phyloP scores from a whole-genome alignment of 2,888 invertebrate genomes.

The Lepeophtheirus nordmannii region DNA sequence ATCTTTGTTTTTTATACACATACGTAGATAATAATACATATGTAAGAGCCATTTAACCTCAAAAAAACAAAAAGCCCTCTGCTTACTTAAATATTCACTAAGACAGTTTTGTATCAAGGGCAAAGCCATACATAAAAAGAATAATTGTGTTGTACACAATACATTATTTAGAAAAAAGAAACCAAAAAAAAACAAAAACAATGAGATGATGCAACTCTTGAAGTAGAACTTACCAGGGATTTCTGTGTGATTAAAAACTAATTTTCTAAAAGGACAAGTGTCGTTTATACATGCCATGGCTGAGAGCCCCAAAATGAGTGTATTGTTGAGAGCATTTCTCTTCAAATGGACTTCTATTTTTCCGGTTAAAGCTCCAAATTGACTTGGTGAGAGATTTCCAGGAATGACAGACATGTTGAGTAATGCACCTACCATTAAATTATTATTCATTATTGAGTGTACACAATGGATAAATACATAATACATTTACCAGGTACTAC shows the following conservation, averaged over 20 bases:
- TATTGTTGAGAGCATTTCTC: constrained; percentile 3
- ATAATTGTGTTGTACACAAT: no score
- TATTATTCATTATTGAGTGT: neutral
- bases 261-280: constrained; percentile 11
- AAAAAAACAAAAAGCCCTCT: no score
- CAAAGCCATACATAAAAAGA: no score
- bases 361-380: constrained; percentile 4
- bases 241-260: constrained; percentile 11
- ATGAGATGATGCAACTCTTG: no score
- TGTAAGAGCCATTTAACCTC: no score
- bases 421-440: neutral
- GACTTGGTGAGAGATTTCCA: neutral
- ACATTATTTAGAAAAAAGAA: no score
- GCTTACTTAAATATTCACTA: no score
- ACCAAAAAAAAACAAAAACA: no score
- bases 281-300: constrained; percentile 13
- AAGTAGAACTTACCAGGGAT: constrained; percentile 11
- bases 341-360: constrained; percentile 16
- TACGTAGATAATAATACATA: no score
- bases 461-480: neutral
- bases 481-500: constrained; percentile 18
- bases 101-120: no score
- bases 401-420: constrained; percentile 1
- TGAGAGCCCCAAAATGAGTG: constrained; percentile 4
- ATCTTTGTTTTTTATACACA: no score